Evolutionary conservation across 2,888 invertebrate species (phyloP).

Genomic region (Cephus pulcher): DNA sequence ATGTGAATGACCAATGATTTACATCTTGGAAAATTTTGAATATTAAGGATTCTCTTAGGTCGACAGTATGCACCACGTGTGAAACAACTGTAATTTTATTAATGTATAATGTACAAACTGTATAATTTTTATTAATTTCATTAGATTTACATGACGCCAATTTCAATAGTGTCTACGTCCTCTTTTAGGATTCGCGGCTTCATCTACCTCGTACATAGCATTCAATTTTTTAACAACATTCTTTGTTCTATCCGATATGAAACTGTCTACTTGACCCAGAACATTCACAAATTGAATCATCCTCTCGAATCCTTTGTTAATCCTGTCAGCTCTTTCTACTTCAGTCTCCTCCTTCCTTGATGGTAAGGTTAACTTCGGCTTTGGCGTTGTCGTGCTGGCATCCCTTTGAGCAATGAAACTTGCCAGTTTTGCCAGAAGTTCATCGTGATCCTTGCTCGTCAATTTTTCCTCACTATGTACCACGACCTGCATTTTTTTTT

Average conservation of each 20-base stretch:
- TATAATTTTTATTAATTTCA: not conserved
- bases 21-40: not conserved
- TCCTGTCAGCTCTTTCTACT: slow-evolving; percentile 59
- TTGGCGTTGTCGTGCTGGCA: not conserved
- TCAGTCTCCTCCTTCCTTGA: slow-evolving; percentile 55
- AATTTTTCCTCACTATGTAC: slow-evolving; percentile 24
- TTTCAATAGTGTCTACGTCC: slow-evolving; percentile 2
- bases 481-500: slow-evolving; percentile 3
- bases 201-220: slow-evolving; percentile 63
- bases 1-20: not conserved
- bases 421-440: slow-evolving; percentile 36
- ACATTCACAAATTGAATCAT: slow-evolving; percentile 68
- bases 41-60: not conserved
- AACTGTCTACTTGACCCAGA: slow-evolving; percentile 68
- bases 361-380: slow-evolving; percentile 37
- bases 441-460: slow-evolving; percentile 35
- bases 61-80: not conserved
- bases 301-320: slow-evolving; percentile 67
- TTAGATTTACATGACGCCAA: not conserved
- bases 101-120: not conserved
- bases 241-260: slow-evolving; percentile 66
- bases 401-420: slow-evolving; percentile 19
- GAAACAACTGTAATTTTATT: not conserved
- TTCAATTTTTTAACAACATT: slow-evolving; percentile 66
- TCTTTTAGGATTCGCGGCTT: slow-evolving; percentile 34